These are phyloP conservation scores for Melipona bicolor DNA, from an alignment of 2,888 invertebrate species.

Conservation along the genomic window DNA sequence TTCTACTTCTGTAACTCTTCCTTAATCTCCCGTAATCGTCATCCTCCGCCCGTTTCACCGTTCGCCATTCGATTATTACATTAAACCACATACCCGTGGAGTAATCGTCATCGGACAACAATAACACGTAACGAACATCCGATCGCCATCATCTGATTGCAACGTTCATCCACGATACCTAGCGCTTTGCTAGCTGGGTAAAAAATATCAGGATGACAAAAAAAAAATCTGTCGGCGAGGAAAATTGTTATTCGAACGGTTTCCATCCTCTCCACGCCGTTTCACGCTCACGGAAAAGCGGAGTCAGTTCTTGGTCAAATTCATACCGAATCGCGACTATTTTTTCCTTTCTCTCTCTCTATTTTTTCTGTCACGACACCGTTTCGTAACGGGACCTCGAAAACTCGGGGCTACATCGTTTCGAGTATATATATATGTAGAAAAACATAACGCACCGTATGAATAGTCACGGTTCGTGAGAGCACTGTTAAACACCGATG, in stretches of 20 bases:
- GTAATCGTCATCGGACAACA: background rate
- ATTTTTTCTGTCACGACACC: background rate
- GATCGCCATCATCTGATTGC: background rate
- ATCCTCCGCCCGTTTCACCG: background rate
- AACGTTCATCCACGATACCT: too few species aligned
- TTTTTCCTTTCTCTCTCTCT: background rate
- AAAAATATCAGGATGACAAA: background rate
- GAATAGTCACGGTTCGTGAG: constrained; percentile 53
- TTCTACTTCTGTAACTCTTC: background rate
- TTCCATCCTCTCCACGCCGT: background rate
- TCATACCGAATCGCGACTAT: background rate
- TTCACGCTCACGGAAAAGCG: background rate
- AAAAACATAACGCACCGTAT: constrained; percentile 54
- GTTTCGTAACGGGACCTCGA: constrained; percentile 26
- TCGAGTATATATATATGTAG: constrained; percentile 4
- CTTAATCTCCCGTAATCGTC: background rate
- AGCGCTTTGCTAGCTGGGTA: too few species aligned
- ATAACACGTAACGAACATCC: background rate
- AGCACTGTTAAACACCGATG: constrained; percentile 44
- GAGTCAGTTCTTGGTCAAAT: background rate
- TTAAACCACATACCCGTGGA: background rate
- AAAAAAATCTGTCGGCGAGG: background rate
- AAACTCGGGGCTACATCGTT: background rate
- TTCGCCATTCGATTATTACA: background rate
- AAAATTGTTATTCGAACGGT: constrained; percentile 5